phyloP scores from a whole-genome alignment of 2,113 vertebrate genomes.

The Australoheros scitulus region DNA sequence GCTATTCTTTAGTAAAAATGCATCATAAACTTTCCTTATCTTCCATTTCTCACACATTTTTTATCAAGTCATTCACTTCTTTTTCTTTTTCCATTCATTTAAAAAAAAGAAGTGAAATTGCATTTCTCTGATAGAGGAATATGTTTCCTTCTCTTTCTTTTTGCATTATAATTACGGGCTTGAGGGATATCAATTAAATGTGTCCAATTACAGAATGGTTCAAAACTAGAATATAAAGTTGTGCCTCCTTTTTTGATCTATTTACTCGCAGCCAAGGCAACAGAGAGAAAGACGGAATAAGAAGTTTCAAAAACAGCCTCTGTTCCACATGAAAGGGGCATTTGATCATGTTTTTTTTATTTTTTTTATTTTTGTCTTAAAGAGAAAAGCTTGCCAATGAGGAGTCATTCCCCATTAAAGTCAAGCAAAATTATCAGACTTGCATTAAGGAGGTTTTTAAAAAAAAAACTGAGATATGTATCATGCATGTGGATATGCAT shows the following conservation, averaged over 20 bases:
- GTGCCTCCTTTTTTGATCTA: slow-evolving; percentile 74
- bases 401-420: slow-evolving; percentile 81
- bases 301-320: slow-evolving; percentile 79
- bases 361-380: slow-evolving; percentile 77
- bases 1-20: slow-evolving; percentile 41
- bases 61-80: slow-evolving; percentile 23
- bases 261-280: slow-evolving; percentile 74
- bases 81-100: not conserved
- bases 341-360: slow-evolving; percentile 76
- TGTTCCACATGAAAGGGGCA: slow-evolving; percentile 78
- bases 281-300: slow-evolving; percentile 61
- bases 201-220: slow-evolving; percentile 77
- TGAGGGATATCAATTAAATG: slow-evolving; percentile 80
- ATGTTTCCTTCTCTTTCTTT: slow-evolving; percentile 43
- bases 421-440: slow-evolving; percentile 81
- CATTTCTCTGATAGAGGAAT: slow-evolving; percentile 38
- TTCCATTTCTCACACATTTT: slow-evolving; percentile 50
- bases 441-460: slow-evolving; percentile 80
- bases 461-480: slow-evolving; percentile 79
- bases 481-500: slow-evolving; percentile 87
- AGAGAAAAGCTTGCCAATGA: slow-evolving; percentile 78
- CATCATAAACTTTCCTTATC: slow-evolving; percentile 46
- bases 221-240: slow-evolving; percentile 74
- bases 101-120: slow-evolving; percentile 39
- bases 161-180: slow-evolving; percentile 69